A percentile compares a stretch with the other conserved stretches of the same genome.
These are phyloP conservation scores for Cavia aperea DNA, from an alignment of 2,113 vertebrate species.

Conservation along the genomic window DNA sequence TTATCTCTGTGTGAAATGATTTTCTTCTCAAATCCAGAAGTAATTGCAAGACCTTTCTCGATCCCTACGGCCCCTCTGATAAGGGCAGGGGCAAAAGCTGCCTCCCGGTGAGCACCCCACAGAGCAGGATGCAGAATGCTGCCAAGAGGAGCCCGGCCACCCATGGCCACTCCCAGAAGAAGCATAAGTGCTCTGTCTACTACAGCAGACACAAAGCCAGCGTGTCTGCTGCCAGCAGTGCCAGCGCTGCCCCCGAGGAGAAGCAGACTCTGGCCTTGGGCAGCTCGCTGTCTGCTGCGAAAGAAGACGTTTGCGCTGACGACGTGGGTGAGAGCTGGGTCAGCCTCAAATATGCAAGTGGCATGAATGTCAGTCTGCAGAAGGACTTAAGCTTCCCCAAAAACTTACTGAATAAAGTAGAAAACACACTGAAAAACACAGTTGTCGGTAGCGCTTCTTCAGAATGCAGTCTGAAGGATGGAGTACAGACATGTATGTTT, in stretches of 20 bases:
- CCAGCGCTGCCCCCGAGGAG: slow-evolving; percentile 69
- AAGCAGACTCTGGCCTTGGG: slow-evolving; percentile 67
- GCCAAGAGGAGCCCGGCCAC: slow-evolving; percentile 84
- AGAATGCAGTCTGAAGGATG: slow-evolving; percentile 76
- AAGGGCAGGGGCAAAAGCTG: slow-evolving; percentile 95
- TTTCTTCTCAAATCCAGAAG: slow-evolving; percentile 81
- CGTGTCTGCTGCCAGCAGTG: slow-evolving; percentile 51
- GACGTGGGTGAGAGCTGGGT: slow-evolving; percentile 75
- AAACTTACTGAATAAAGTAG: slow-evolving; percentile 77
- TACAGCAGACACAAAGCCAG: slow-evolving; percentile 87
- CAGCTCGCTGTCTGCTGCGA: slow-evolving; percentile 64
- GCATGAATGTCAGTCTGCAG: slow-evolving; percentile 69
- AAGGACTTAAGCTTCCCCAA: slow-evolving; percentile 76
- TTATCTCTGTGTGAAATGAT: neutral
- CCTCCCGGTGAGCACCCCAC: slow-evolving; percentile 79
- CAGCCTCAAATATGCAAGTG: slow-evolving; percentile 74
- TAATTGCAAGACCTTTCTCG: slow-evolving; percentile 91
- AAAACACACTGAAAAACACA: slow-evolving; percentile 76
- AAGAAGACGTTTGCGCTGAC: slow-evolving; percentile 73
- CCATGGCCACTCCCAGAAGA: slow-evolving; percentile 87
- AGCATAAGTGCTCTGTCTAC: slow-evolving; percentile 92
- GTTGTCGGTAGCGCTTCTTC: slow-evolving; percentile 72
- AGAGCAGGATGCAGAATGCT: slow-evolving; percentile 80
- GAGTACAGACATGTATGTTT: slow-evolving; percentile 88
- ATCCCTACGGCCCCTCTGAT: slow-evolving; percentile 86